Evolutionary conservation across 2,113 vertebrate genomes (phyloP).

Genomic region (Eurystomus gularis): DNA sequence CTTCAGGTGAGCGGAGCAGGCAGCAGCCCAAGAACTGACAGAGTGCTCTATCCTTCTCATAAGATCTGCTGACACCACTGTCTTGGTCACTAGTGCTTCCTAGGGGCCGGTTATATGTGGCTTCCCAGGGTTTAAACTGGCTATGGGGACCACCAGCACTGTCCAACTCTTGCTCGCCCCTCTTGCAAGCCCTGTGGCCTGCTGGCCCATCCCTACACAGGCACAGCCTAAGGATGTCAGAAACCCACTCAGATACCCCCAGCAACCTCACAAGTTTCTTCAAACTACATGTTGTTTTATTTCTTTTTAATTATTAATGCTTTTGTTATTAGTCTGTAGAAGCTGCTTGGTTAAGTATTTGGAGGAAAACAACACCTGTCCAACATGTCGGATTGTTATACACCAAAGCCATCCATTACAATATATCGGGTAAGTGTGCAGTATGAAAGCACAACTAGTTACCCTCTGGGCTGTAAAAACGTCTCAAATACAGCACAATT

Average conservation of each 20-base stretch:
- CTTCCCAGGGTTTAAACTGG: neutral
- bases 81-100: neutral
- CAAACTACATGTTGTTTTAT: neutral
- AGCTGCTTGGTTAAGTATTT: conserved; percentile 96
- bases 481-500: neutral
- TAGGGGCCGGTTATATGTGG: neutral
- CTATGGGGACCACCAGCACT: neutral
- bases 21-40: neutral
- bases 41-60: neutral
- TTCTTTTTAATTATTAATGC: neutral
- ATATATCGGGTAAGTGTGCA: conserved; percentile 88
- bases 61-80: neutral
- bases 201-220: neutral
- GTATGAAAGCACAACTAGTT: neutral
- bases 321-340: conserved; percentile 84
- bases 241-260: neutral
- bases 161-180: neutral
- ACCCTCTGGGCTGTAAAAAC: neutral
- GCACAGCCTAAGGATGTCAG: neutral
- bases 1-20: neutral
- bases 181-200: neutral
- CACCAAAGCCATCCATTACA: conserved; percentile 97
- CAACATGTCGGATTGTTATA: conserved; percentile 95
- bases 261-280: neutral
- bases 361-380: conserved; percentile 97